Evolutionary conservation across 2,797 vertebrate species (phyloP).

Genomic region (Amphiprion clarkii): DNA sequence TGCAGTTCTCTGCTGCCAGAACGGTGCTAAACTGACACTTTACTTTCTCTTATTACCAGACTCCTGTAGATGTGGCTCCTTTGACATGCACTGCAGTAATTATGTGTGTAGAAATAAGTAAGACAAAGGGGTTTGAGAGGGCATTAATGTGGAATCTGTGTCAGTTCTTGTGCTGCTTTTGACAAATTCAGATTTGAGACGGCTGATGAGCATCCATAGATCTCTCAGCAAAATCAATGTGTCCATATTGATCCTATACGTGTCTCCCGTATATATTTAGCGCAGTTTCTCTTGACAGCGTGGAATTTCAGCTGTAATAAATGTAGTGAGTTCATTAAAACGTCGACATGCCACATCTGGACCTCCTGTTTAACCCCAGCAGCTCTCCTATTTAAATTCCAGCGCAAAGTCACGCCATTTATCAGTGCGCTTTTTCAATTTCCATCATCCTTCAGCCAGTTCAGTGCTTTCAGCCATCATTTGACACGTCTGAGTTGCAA

Average conservation of each 20-base stretch:
- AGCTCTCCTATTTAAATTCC: background rate
- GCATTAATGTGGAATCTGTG: background rate
- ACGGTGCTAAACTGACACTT: conserved; percentile 6
- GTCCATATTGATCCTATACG: background rate
- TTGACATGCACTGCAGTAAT: background rate
- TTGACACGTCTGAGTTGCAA: conserved; percentile 8
- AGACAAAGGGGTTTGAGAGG: background rate
- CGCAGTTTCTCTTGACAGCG: background rate
- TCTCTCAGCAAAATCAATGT: background rate
- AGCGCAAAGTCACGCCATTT: no score
- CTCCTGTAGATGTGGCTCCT: background rate
- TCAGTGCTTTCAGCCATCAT: no score
- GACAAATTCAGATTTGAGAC: background rate
- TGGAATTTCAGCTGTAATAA: background rate
- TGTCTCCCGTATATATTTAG: background rate
- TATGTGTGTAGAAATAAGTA: background rate
- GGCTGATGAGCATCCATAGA: background rate
- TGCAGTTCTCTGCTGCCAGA: conserved; percentile 44
- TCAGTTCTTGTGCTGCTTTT: background rate
- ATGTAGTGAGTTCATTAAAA: conserved; percentile 21
- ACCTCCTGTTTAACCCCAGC: conserved; percentile 14
- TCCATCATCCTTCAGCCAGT: no score
- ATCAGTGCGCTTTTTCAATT: no score
- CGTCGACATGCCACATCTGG: conserved; percentile 14
- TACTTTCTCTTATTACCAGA: background rate